Conservation (phyloP, 92 coral and sea anemone species). For the Porites cylindrica region DNA sequence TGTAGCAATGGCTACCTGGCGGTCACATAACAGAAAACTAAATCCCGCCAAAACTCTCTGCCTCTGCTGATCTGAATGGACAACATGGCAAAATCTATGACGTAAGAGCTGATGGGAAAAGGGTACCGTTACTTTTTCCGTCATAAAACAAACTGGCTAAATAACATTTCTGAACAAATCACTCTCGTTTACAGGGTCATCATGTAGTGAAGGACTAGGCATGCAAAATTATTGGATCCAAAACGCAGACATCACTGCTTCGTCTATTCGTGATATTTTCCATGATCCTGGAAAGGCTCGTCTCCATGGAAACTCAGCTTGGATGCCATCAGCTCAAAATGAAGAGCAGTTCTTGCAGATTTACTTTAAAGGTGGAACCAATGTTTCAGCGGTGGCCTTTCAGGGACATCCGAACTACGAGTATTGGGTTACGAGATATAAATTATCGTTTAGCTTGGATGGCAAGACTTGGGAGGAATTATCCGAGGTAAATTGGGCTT, state of each 20-base stretch:
- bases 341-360: conserved; percentile 81
- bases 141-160: too few species aligned
- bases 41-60: too few species aligned
- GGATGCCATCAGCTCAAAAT: conserved; percentile 80
- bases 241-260: conserved; percentile 78
- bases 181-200: background rate
- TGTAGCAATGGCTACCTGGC: too few species aligned
- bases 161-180: too few species aligned
- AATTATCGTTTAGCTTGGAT: conserved; percentile 74
- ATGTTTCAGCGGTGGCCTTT: conserved; percentile 76
- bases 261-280: conserved; percentile 64
- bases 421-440: conserved; percentile 77
- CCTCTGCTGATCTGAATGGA: too few species aligned
- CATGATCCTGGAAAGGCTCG: conserved; percentile 91
- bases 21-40: too few species aligned
- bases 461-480: conserved; percentile 67
- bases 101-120: too few species aligned
- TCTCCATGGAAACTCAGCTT: conserved; percentile 85
- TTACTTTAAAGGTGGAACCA: conserved; percentile 68
- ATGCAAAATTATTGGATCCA: conserved; percentile 83
- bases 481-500: conserved; percentile 59
- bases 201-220: conserved; percentile 74
- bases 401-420: conserved; percentile 85
- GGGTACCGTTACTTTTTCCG: too few species aligned
- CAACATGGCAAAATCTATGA: too few species aligned